These are phyloP conservation scores for Sebastes melanostomus DNA, from an alignment of 2,797 vertebrate genomes.

Conservation along the genomic window DNA sequence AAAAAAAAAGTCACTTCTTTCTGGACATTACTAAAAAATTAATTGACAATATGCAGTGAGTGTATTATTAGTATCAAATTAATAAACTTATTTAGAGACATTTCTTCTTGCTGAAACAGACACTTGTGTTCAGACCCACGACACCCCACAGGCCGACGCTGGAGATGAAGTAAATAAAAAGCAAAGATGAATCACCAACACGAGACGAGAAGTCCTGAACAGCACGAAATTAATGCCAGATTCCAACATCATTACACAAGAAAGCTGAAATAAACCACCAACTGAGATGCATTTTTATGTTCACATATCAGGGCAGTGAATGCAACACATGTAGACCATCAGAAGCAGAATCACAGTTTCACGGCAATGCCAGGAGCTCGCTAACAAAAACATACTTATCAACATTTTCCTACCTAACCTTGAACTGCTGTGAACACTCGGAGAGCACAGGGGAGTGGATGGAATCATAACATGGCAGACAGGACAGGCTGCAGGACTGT, in stretches of 20 bases:
- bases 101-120: constrained; percentile 31
- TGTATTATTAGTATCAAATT: constrained; percentile 69
- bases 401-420: constrained; percentile 7
- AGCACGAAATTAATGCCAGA: constrained; percentile 26
- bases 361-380: constrained; percentile 21
- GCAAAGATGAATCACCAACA: constrained; percentile 11
- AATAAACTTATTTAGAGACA: constrained; percentile 41
- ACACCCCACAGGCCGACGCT: constrained; percentile 2
- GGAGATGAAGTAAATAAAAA: constrained; percentile 17
- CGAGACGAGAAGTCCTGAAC: constrained; percentile 19
- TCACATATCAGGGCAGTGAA: constrained; percentile 53
- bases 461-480: constrained; percentile 33
- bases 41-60: constrained; percentile 33
- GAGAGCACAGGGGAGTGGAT: constrained; percentile 34
- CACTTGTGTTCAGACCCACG: neutral
- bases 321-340: constrained; percentile 10
- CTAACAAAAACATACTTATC: neutral
- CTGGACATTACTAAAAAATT: constrained; percentile 28
- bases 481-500: neutral
- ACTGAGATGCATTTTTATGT: constrained; percentile 27
- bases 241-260: constrained; percentile 2
- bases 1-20: neutral
- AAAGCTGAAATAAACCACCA: constrained; percentile 30
- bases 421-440: constrained; percentile 2
- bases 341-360: constrained; percentile 57